Evolutionary conservation across 2,888 invertebrate species (phyloP).

Genomic region (Pandemis corylana): DNA sequence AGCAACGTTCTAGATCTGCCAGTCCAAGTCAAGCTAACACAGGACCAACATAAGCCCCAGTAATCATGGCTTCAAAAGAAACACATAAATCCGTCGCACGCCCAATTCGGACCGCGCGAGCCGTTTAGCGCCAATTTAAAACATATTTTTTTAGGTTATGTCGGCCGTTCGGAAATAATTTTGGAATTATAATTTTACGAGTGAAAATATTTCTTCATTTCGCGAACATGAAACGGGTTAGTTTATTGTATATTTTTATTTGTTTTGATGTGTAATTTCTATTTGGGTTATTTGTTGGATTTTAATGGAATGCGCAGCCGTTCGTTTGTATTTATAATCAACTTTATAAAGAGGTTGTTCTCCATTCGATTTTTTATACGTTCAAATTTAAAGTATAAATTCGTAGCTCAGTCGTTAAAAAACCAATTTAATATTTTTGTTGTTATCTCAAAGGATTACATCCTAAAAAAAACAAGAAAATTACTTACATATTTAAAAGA

Average conservation of each 20-base stretch:
- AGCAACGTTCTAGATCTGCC: slow-evolving; percentile 54
- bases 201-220: slow-evolving; percentile 27
- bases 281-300: not conserved
- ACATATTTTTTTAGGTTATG: slow-evolving; percentile 37
- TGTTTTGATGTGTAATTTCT: slow-evolving; percentile 21
- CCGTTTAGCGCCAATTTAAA: slow-evolving; percentile 35
- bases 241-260: slow-evolving; percentile 27
- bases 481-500: no score
- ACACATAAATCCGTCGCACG: slow-evolving; percentile 34
- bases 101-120: slow-evolving; percentile 21
- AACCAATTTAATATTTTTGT: no score
- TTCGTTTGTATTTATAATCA: not conserved
- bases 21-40: slow-evolving; percentile 71
- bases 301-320: not conserved
- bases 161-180: slow-evolving; percentile 26
- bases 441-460: no score
- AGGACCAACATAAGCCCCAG: slow-evolving; percentile 64
- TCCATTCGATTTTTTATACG: no score
- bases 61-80: slow-evolving; percentile 52
- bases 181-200: slow-evolving; percentile 31
- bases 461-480: no score
- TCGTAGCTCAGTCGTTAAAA: no score
- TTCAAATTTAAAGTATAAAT: no score
- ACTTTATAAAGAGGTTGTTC: not conserved
- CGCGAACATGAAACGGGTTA: slow-evolving; percentile 18